These are phyloP conservation scores for Ditylenchus weischeri DNA, from an alignment of 2,888 invertebrate genomes.

Conservation along the genomic window DNA sequence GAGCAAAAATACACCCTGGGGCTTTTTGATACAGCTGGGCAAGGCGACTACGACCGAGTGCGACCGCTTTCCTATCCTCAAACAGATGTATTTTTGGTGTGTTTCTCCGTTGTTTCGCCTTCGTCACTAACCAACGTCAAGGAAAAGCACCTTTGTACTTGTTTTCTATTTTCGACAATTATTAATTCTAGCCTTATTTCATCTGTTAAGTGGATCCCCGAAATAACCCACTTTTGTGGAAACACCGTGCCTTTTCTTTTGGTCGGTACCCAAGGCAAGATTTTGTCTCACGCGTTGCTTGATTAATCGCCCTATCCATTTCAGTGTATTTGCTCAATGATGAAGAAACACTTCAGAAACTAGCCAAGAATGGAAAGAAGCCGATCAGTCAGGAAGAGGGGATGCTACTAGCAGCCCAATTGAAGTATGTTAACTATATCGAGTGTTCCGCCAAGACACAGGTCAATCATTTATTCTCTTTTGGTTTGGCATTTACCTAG, in stretches of 20 bases:
- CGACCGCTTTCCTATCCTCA: constrained; percentile 95
- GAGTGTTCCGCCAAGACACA: constrained; percentile 98
- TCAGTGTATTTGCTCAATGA: constrained; percentile 93
- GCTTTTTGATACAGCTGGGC: constrained; percentile 91
- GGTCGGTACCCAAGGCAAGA: constrained; percentile 72
- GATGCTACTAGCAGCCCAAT: constrained; percentile 92
- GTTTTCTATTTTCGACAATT: neutral
- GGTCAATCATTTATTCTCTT: no score
- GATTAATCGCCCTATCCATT: no score
- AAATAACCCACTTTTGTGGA: constrained; percentile 98
- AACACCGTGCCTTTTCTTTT: constrained; percentile 89
- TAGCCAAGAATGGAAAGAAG: constrained; percentile 97
- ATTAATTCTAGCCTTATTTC: neutral
- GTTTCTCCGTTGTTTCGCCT: constrained; percentile 97
- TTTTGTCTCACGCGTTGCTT: no score
- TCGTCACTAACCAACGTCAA: constrained; percentile 99
- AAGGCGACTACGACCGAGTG: constrained; percentile 84
- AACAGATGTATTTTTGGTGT: constrained; percentile 97
- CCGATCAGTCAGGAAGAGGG: constrained; percentile 86
- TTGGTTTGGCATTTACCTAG: no score
- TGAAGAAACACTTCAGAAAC: constrained; percentile 82
- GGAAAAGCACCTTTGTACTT: constrained; percentile 85
- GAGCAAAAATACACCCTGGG: constrained; percentile 98
- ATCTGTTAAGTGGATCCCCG: constrained; percentile 87
- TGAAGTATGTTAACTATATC: constrained; percentile 97